Evolutionary conservation across 2,113 vertebrate species (phyloP), one percentile per base, ranked within the genome.

Genomic region (Polypterus bichir): DNA sequence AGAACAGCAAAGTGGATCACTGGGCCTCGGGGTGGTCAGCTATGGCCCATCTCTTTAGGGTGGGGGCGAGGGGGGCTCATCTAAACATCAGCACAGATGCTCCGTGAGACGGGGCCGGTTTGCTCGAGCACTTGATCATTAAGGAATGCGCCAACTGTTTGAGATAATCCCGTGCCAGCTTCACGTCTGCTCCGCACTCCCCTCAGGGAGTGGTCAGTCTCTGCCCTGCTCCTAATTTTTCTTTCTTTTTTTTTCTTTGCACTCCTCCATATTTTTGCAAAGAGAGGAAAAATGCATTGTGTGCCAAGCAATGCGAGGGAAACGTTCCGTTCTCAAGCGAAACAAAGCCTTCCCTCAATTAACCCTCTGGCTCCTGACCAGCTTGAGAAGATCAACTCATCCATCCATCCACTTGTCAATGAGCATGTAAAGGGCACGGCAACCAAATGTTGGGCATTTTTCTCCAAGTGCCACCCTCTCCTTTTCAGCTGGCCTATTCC

Each of bases 61-160:
- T 27, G 27, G 27, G 27, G 27, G 27, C 27, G 81, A 78, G 76
- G 75, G 79, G 78, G 76, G 83, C 72, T 59, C 83, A 79, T 77
- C 85, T 77, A 86, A 87, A 88, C 84, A 86, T 87, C 85, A 89
- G 88, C 89, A 88, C 91, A 92, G 91, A 94, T 90, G 91, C 90
- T 88, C 76, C 80, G 77, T 81, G 82, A 82, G 83, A 82, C 74
- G 73, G 79, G 73, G 73, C 75, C 70, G 79, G 79, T 72, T 81
- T 85, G 84, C 86, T 89, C 88, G 84, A 87, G 90, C 88, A 90
- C 86, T 93, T 92, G 91, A 95, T 94, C 92, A 89, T 90, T 92
- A 90, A 92, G 93, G 89, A 97, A 97, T 97, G 91, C 90, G 86
- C 89, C 92, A 94, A 97, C 92, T 94, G 92, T 87, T 94, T 88